Evolutionary conservation across 92 coral and sea anemone genomes (phyloP).

Genomic region (Galaxea fascicularis): DNA sequence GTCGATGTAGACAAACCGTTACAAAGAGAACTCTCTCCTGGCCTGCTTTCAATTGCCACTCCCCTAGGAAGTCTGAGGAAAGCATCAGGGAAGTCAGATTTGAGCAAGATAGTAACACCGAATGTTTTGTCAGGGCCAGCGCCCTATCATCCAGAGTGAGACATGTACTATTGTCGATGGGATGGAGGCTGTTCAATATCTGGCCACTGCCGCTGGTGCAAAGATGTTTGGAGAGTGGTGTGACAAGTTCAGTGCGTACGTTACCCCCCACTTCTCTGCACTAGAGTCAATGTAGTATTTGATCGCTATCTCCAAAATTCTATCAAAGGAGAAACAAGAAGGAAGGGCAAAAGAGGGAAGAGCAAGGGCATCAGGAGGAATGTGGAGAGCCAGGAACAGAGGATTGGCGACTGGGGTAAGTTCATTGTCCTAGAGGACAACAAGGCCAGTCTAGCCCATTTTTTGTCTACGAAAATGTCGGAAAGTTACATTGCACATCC

Average conservation of each 20-base stretch:
- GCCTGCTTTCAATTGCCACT: conserved; percentile 62
- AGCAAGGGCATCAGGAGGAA: conserved; percentile 48
- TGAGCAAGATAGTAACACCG: conserved; percentile 51
- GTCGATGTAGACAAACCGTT: conserved; percentile 61
- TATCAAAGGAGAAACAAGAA: conserved; percentile 65
- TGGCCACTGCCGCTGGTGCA: conserved; percentile 64
- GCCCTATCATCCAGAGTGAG: background rate
- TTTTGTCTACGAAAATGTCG: conserved; percentile 62
- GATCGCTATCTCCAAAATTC: conserved; percentile 70
- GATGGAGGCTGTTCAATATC: conserved; percentile 39
- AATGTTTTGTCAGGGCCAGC: conserved; percentile 30
- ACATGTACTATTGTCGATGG: background rate
- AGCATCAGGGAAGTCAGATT: conserved; percentile 67
- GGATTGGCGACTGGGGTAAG: conserved; percentile 68
- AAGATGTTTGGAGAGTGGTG: conserved; percentile 74
- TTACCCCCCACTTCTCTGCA: conserved; percentile 65
- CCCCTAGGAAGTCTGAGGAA: conserved; percentile 44
- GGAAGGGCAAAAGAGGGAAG: conserved; percentile 50
- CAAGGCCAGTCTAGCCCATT: conserved; percentile 67
- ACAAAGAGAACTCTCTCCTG: conserved; percentile 64
- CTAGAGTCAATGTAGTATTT: conserved; percentile 74
- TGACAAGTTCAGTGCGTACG: conserved; percentile 55
- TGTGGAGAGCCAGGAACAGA: conserved; percentile 67
- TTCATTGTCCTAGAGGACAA: conserved; percentile 62
- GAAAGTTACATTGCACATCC: conserved; percentile 38